Conservation (phyloP, 2,113 vertebrate genomes). For the Embiotoca jacksoni region DNA sequence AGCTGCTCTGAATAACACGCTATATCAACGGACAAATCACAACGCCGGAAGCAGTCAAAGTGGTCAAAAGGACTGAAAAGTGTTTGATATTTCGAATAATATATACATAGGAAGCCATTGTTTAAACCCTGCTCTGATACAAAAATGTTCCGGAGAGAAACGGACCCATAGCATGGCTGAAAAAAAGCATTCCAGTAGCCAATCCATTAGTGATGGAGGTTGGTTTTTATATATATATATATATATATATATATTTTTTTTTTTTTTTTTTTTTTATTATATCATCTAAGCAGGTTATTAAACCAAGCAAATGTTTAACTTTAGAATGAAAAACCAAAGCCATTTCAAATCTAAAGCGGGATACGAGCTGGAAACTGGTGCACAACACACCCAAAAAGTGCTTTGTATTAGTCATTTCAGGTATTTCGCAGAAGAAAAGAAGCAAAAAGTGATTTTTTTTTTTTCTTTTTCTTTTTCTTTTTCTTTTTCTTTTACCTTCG, state of each 20-base stretch:
- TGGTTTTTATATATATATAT: too few relatives aligned
- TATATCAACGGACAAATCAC: conserved; percentile 28
- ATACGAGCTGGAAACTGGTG: conserved; percentile 39
- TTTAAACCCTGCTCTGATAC: not conserved
- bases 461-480: conserved; percentile 33
- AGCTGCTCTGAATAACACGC: conserved; percentile 63
- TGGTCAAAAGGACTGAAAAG: conserved; percentile 25
- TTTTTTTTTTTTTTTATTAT: not conserved
- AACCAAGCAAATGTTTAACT: not conserved
- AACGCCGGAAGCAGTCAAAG: conserved; percentile 9
- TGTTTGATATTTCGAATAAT: not conserved
- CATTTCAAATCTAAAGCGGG: conserved; percentile 21
- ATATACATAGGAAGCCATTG: not conserved
- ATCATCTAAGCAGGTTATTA: conserved; percentile 10
- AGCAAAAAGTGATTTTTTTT: conserved; percentile 37
- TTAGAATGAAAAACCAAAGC: conserved; percentile 3
- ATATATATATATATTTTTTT: too few relatives aligned
- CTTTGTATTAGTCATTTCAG: conserved; percentile 28
- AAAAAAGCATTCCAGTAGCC: conserved; percentile 17
- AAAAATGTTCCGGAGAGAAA: conserved; percentile 36
- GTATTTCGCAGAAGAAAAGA: conserved; percentile 34
- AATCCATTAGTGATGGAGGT: conserved; percentile 36
- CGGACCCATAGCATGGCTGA: conserved; percentile 45
- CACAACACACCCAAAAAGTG: conserved; percentile 62
- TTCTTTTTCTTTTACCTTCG: conserved; percentile 65